Conservation (phyloP, 2,113 vertebrate genomes). For the Stictonetta naevosa region DNA sequence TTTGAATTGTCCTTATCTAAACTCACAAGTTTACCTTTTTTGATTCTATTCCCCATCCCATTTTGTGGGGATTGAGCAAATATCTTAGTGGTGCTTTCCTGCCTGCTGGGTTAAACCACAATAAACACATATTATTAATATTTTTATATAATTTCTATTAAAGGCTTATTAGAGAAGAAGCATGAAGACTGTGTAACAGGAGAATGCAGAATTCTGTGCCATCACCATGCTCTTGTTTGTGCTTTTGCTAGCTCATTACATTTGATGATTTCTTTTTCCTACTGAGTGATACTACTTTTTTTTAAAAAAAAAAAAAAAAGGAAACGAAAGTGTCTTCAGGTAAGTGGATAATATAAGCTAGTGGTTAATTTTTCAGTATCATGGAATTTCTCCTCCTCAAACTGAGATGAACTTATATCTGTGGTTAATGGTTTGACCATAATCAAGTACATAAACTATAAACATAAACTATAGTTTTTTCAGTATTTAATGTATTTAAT, state of each 20-base stretch:
- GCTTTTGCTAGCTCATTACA: not conserved
- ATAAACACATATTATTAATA: not conserved
- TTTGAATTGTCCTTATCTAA: not conserved
- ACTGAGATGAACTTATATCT: not conserved
- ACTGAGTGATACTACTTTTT: not conserved
- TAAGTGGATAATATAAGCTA: not conserved
- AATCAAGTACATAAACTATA: not conserved
- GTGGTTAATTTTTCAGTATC: not conserved
- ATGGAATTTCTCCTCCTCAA: not conserved
- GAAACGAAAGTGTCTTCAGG: not conserved
- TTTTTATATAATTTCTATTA: not conserved
- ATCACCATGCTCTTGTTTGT: not conserved
- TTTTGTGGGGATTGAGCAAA: not conserved
- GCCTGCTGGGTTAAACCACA: not conserved
- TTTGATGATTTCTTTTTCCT: not conserved
- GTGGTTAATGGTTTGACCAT: not conserved
- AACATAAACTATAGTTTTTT: not conserved
- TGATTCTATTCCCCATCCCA: not conserved
- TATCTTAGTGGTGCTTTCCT: not conserved
- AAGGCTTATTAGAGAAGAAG: not conserved
- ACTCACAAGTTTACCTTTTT: not conserved
- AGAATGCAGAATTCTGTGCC: not conserved
- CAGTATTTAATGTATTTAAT: not conserved
- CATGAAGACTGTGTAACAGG: not conserved
- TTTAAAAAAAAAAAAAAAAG: too few relatives aligned